These are phyloP conservation scores for Pungitius pungitius DNA, from an alignment of 2,113 vertebrate species.

Conservation along the genomic window DNA sequence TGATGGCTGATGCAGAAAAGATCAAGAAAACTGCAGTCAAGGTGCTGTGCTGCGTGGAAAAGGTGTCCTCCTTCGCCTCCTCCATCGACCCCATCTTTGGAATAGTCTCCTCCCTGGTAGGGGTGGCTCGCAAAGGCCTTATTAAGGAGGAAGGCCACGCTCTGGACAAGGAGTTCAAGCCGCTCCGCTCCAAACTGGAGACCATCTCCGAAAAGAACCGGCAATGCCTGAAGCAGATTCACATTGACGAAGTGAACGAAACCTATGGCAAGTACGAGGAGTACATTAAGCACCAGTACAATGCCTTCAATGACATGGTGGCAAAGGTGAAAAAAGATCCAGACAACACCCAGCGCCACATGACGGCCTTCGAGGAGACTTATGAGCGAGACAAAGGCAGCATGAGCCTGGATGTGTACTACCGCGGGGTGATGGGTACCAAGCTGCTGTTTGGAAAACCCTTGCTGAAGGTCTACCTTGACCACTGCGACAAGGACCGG, in stretches of 20 bases:
- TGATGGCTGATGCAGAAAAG: conserved; percentile 72
- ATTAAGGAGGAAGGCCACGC: conserved; percentile 61
- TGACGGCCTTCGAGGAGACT: conserved; percentile 70
- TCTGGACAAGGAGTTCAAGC: conserved; percentile 76
- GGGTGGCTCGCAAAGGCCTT: conserved; percentile 78
- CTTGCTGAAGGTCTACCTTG: conserved; percentile 78
- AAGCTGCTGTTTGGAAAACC: conserved; percentile 67
- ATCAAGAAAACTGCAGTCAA: conserved; percentile 72
- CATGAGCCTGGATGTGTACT: conserved; percentile 77
- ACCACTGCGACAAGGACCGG: conserved; percentile 67
- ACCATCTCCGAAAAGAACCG: conserved; percentile 79
- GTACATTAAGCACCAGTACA: conserved; percentile 83
- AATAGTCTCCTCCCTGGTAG: conserved; percentile 80
- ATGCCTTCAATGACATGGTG: conserved; percentile 77
- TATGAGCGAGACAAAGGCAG: conserved; percentile 77
- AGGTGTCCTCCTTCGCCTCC: conserved; percentile 80
- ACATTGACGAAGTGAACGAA: conserved; percentile 78
- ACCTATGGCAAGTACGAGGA: conserved; percentile 80
- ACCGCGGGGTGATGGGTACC: conserved; percentile 71
- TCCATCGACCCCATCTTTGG: conserved; percentile 82
- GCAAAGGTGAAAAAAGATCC: conserved; percentile 71
- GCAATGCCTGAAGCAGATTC: conserved; percentile 76
- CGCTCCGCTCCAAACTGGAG: conserved; percentile 72
- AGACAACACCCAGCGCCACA: conserved; percentile 41
- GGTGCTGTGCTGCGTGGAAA: conserved; percentile 79